Evolutionary conservation across 1,140 invertebrate genomes (phyloP), one percentile per base, ranked within the genome.

Genomic region (Anastrepha obliqua): DNA sequence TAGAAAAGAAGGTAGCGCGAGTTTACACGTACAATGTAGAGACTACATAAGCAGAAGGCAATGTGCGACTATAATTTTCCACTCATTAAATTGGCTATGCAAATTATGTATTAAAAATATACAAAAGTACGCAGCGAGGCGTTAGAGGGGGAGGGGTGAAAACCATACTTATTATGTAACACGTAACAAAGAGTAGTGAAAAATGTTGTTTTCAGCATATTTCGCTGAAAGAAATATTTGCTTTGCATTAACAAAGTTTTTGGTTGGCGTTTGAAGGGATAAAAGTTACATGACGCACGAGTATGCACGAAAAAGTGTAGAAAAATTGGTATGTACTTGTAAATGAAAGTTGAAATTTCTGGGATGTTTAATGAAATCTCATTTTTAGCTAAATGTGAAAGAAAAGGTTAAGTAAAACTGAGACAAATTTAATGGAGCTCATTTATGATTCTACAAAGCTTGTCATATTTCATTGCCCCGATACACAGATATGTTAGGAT

Each of bases 61-160:
- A 20, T 81, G 47, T 29, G 74, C 47, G n/a, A 47, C 47, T 47
- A 81, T 81, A 81, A 81, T 81, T 81, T 47, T 42, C 3, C 74
- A 47, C 47, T 81, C 74, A 81, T 81, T 81, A 55, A 81, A 78
- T 78, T 78, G 44, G 74, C 74, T 78, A 78, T 78, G 74, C 74
- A 55, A 78, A 78, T 78, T 78, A n/a, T 55, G 44, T 78, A 78
- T 78, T 78, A 9, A 55, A 51, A 67, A 55, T 44, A 74, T 74
- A 47, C 39, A 64, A 20, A 67, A 39, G 29, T 15, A 67, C 20
- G 20, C 20, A 29, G 9, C 11, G 3, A 42, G 39, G 29, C 9
- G 9, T 7, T 2, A 67, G 29, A 67, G 64, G 6, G 20, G 20
- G 64, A 29, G 64, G 51, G 11, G 11, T 8, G 2, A 11, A 55